These are phyloP conservation scores for Eretmocerus hayati DNA, from an alignment of 2,888 invertebrate species.

Conservation along the genomic window DNA sequence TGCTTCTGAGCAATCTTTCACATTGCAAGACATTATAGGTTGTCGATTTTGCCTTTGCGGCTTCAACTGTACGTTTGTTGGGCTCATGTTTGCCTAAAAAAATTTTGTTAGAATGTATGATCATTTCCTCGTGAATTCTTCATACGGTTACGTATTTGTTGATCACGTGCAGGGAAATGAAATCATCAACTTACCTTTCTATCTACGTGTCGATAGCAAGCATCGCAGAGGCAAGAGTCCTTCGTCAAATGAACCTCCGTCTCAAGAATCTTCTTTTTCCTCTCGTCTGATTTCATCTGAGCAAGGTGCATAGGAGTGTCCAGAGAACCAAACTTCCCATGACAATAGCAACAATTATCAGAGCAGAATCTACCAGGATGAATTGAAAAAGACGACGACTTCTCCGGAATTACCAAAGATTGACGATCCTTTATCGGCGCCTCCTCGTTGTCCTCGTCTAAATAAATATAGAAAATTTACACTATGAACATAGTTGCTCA, in stretches of 20 bases:
- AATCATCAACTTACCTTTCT: slow-evolving; percentile 54
- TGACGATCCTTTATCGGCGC: slow-evolving; percentile 48
- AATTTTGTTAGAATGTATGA: background rate
- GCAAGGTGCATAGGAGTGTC: slow-evolving; percentile 85
- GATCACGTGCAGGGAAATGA: background rate
- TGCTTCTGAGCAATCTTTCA: slow-evolving; percentile 40
- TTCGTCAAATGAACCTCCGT: slow-evolving; percentile 75
- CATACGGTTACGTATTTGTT: background rate
- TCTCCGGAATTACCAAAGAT: slow-evolving; percentile 76
- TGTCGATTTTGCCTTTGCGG: slow-evolving; percentile 42
- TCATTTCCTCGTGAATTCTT: background rate
- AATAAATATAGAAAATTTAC: background rate
- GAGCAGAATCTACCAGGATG: slow-evolving; percentile 75
- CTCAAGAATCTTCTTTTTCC: slow-evolving; percentile 73
- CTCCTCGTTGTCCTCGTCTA: slow-evolving; percentile 42
- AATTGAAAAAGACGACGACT: slow-evolving; percentile 80
- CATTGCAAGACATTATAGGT: slow-evolving; percentile 40
- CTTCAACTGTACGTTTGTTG: slow-evolving; percentile 40
- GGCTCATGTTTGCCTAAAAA: slow-evolving; percentile 41
- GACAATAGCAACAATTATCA: slow-evolving; percentile 82
- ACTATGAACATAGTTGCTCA: too few relatives aligned
- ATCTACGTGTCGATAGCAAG: slow-evolving; percentile 80
- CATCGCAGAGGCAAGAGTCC: slow-evolving; percentile 81
- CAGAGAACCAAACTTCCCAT: slow-evolving; percentile 77
- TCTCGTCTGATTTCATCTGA: slow-evolving; percentile 72